Evolutionary conservation across 2,888 invertebrate species (phyloP), one percentile per base, ranked within the genome.

Genomic region (Graphium colonna): DNA sequence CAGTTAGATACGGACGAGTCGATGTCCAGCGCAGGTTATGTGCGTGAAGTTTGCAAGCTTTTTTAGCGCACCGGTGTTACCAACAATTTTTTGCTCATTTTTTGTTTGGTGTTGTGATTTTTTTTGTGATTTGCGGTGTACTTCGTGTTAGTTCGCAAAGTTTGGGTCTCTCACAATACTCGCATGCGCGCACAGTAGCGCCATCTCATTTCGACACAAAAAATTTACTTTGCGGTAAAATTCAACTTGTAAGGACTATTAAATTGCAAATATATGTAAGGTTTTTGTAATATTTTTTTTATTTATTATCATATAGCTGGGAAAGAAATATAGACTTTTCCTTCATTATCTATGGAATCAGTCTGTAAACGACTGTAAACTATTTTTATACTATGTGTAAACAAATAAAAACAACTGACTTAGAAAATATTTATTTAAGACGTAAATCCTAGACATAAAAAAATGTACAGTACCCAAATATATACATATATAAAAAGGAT

Each of bases 1-100:
- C 85, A 85, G 86, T 88, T 80, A 75, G 85, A 82, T 83, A 86
- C 82, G 84, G 84, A 86, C 89, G 90, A 89, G 90, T 90, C 89
- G 90, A 90, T 89, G 90, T 90, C 90, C 90, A 90, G 90, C 90
- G 90, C 90, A 90, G 90, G 87, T 89, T 88, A 88, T 82, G 82
- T 87, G 88, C 90, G 86, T 90, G 90, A 90, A 90, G 90, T 90
- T 90, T 90, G 90, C 90, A 88, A 90, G 90, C 90, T 90, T 90
- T 90, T 90, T 90, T 90, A 90, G 90, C 90, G 87, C 89, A 86
- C 82, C 89, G 87, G 90, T 90, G 90, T 90, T 90, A 90, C 90
- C 90, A 90, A 81, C 86, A 82, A 84, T 88, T 90, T 89, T 90
- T 90, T 90, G 86, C 80, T 82, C 74, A 86, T 87, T 90, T 90